Base-by-base conservation (phyloP, 2,113 vertebrate species). In the Andinoacara biseriatus region DNA sequence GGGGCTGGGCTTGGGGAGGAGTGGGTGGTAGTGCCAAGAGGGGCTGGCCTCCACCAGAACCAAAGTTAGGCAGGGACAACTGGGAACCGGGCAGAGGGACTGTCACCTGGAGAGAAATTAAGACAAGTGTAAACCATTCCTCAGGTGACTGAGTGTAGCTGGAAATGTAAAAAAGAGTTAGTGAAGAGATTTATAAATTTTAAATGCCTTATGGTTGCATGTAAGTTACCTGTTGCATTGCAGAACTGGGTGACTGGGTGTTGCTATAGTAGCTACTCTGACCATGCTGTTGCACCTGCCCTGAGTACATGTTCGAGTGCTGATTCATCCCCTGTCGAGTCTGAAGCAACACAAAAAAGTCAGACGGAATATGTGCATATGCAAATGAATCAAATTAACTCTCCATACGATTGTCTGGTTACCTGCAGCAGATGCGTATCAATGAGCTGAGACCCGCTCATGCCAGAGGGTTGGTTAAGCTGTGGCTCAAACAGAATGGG, bases 201-300 rank as follows among this genome's bases (percentile, higher is more conserved):
- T 15, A 46, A 24, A 52, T 20, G 18, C 0, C 10, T 5, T 8
- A 9, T 22, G 18, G 72, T 22, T 31, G 22, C 29, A 31, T 56
- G 13, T 7, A 26, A 5, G 10, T 95, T 96, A 99, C 98, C 97
- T 99, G 98, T 94, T 99, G 98, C 85, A 99, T 96, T 87, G 97
- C 97, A 90, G 96, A 95, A 74, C 94, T 98, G 49, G 98, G 96
- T 31, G 98, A 97, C 89, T 98, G 98, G 61, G 98, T 97, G 87
- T 97, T 97, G 90, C 97, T 99, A 91, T 99, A 99, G 94, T 98
- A 99, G 88, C 96, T 99, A 82, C 96, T 99, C 93, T 99, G 98
- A 33, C 97, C 96, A 85, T 98, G 98, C 85, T 98, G 98, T 13
- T 99, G 98, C 65, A 98, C 97, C 94, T 98, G 98, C 74, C 98